Percentiles rank a stretch among this genome's conserved stretches.
phyloP scores from a whole-genome alignment of 2,797 vertebrate genomes.

The Florisuga fusca region DNA sequence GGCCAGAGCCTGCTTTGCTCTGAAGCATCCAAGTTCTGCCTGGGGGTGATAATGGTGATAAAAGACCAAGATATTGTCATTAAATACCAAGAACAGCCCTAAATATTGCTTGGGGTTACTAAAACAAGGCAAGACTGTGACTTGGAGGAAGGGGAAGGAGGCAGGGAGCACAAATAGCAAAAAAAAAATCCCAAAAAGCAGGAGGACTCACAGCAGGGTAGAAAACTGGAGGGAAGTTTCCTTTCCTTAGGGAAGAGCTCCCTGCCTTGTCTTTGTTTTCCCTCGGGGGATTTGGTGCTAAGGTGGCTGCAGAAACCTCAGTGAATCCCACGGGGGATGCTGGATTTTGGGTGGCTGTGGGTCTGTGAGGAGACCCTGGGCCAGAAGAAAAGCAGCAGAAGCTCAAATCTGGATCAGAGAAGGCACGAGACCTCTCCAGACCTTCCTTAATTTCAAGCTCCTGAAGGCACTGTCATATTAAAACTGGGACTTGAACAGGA shows the following conservation, averaged over 20 bases:
- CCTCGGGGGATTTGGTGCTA: background rate
- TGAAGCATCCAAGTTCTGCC: background rate
- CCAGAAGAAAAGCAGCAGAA: accelerated
- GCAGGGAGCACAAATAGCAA: too few relatives aligned
- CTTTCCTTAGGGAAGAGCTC: background rate
- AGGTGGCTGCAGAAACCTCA: background rate
- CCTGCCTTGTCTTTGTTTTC: background rate
- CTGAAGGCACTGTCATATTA: background rate
- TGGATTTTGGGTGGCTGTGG: background rate
- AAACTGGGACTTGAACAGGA: background rate
- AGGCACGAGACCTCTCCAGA: background rate
- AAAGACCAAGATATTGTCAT: background rate
- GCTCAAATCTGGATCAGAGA: background rate
- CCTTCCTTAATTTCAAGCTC: background rate
- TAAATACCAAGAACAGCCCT: background rate
- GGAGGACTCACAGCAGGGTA: background rate
- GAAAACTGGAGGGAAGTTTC: background rate
- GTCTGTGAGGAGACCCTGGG: background rate
- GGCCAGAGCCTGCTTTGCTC: background rate
- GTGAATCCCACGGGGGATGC: background rate
- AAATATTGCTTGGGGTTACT: too few relatives aligned
- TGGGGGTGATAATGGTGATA: background rate
- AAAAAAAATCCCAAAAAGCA: background rate
- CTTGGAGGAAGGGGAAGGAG: background rate
- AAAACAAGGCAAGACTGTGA: too few relatives aligned